Percentiles rank a stretch among this genome's conserved stretches.
Conservation (phyloP, 2,797 vertebrate species). For the Coranthus polyacanthus region DNA sequence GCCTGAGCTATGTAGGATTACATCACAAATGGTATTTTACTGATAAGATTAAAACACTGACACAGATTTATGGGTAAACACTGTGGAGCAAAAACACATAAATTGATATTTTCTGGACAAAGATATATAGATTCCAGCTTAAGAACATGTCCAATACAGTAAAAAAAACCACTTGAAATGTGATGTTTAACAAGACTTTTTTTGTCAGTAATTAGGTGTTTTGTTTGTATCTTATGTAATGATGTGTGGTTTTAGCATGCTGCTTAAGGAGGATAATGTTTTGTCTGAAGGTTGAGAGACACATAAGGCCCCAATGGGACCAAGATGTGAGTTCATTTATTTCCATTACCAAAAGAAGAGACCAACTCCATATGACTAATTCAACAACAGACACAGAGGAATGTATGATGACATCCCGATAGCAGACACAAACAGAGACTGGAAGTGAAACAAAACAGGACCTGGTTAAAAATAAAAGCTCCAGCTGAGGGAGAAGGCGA, state of each 20-base stretch:
- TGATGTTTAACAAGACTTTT: constrained; percentile 54
- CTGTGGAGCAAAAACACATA: neutral
- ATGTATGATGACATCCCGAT: constrained; percentile 55
- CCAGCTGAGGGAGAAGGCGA: constrained; percentile 5
- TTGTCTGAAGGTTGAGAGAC: constrained; percentile 68
- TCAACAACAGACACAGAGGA: constrained; percentile 65
- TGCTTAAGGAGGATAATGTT: constrained; percentile 48
- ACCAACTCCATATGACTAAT: constrained; percentile 64
- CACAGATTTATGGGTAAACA: constrained; percentile 7
- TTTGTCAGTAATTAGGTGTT: constrained; percentile 50
- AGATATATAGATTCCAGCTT: constrained; percentile 13
- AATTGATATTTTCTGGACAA: constrained; percentile 1
- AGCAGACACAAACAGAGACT: constrained; percentile 47
- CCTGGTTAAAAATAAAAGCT: constrained; percentile 50
- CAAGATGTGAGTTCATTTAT: constrained; percentile 47
- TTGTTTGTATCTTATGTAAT: constrained; percentile 49
- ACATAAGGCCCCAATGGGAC: constrained; percentile 42
- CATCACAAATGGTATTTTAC: constrained; percentile 14
- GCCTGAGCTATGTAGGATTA: constrained; percentile 16
- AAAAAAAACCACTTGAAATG: constrained; percentile 21
- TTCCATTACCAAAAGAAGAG: constrained; percentile 56
- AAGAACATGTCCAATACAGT: constrained; percentile 37
- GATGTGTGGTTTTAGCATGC: constrained; percentile 60
- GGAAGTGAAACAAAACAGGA: constrained; percentile 60
- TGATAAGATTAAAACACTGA: constrained; percentile 6